phyloP scores from a whole-genome alignment of 2,888 invertebrate genomes.

The Athalia circularis region DNA sequence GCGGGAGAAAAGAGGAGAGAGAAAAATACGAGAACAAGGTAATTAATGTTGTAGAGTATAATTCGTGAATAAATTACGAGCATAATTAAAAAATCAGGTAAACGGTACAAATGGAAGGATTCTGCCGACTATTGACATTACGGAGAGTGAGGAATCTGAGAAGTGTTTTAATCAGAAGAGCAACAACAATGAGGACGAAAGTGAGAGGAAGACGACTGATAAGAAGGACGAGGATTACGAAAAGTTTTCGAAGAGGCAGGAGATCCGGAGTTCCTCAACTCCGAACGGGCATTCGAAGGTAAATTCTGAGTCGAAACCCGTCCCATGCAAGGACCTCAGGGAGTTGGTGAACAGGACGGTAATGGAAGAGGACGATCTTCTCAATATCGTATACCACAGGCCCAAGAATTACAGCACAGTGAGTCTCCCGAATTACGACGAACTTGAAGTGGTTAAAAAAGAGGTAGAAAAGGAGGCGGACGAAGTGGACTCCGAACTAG shows the following conservation, averaged over 20 bases:
- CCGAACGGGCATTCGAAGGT: slow-evolving; percentile 53
- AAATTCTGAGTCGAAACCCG: slow-evolving; percentile 27
- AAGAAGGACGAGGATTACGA: slow-evolving; percentile 54
- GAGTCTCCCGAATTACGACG: slow-evolving; percentile 77
- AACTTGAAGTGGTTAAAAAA: slow-evolving; percentile 69
- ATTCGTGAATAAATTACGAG: neutral
- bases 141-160: slow-evolving; percentile 4
- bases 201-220: neutral
- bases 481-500: slow-evolving; percentile 56
- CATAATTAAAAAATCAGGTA: slow-evolving; percentile 54
- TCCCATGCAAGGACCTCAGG: slow-evolving; percentile 45
- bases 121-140: slow-evolving; percentile 63
- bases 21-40: slow-evolving; percentile 67
- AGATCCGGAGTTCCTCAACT: slow-evolving; percentile 55
- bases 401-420: slow-evolving; percentile 75
- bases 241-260: slow-evolving; percentile 41
- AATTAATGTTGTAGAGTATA: neutral
- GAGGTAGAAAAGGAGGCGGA: slow-evolving; percentile 65
- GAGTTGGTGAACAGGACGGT: slow-evolving; percentile 33
- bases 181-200: slow-evolving; percentile 14
- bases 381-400: slow-evolving; percentile 56
- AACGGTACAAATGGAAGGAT: slow-evolving; percentile 64
- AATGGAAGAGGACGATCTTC: slow-evolving; percentile 50
- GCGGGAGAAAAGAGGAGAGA: slow-evolving; percentile 53
- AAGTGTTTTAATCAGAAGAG: slow-evolving; percentile 21